Evolutionary conservation across 2,888 invertebrate genomes (phyloP).

Genomic region (Meteorus colon): DNA sequence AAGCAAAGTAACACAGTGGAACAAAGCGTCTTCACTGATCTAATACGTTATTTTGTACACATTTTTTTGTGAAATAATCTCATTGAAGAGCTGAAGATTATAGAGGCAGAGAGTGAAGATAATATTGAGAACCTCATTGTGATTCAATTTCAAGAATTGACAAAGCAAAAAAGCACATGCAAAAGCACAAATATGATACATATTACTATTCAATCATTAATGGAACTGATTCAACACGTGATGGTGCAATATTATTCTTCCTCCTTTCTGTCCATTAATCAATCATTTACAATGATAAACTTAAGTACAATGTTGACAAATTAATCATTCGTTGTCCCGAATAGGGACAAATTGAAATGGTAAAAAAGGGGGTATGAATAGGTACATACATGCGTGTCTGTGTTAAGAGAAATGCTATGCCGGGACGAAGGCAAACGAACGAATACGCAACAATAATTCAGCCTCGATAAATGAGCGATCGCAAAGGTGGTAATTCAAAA

Average conservation of each 20-base stretch:
- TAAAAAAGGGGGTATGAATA: conserved; percentile 25
- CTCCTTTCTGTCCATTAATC: conserved; percentile 46
- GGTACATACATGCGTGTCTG: conserved; percentile 31
- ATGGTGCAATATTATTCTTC: too few species aligned
- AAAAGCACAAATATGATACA: too few species aligned
- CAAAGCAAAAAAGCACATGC: not conserved
- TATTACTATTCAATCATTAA: not conserved
- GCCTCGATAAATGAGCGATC: conserved; percentile 63
- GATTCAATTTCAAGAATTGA: not conserved
- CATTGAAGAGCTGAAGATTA: conserved; percentile 43
- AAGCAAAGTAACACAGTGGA: conserved; percentile 35
- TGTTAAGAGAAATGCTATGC: conserved; percentile 49
- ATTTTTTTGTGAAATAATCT: conserved; percentile 31
- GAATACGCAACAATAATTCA: conserved; percentile 64
- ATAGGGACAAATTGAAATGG: conserved; percentile 32
- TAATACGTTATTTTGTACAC: conserved; percentile 42
- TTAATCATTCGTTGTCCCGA: conserved; percentile 36
- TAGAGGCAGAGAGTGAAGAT: conserved; percentile 42
- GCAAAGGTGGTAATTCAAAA: conserved; percentile 71
- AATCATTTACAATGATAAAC: conserved; percentile 11
- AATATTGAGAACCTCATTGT: conserved; percentile 32
- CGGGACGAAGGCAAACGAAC: conserved; percentile 66
- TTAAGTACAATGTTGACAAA: conserved; percentile 22
- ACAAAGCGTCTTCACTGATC: conserved; percentile 38
- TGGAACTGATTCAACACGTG: not conserved